Base-by-base conservation (phyloP, 2,113 vertebrate species). In the Corythoichthys haematopterus region DNA sequence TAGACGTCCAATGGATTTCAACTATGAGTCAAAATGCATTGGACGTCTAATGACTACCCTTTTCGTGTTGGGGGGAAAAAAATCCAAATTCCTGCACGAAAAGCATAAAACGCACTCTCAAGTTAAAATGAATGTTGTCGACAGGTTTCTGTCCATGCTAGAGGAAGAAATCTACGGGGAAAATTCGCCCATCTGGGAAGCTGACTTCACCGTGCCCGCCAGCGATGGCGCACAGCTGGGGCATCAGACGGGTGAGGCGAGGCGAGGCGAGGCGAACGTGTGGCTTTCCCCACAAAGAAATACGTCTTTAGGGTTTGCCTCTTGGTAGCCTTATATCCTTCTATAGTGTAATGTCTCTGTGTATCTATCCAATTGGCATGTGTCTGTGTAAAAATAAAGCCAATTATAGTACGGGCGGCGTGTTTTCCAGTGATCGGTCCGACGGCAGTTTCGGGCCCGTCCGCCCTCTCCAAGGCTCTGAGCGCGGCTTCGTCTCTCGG, bases 91-190 rank as follows among this genome's bases (percentile, higher is more conserved):
- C 40, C 40, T 40, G 40, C 40, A 5, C 40, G 40, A 7, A 8
- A 43, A 8, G 40, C 6, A 20, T 8, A 11, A 10, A 16, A 40
- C 40, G 58, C 7, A 53, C 36, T 6, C 33, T 56, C 56, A 8
- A 13, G 36, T 57, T 12, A 16, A 9, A n/a, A 3, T 40, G 4
- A 8, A 55, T 40, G 7, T 46, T 63, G 51, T 71, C 12, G 59
- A n/a, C 80, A 99, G 97, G 85, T 99, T 99, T 82, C 90, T 99
- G 70, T 99, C 97, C n/a, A 99, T 99, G 97, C 88, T 99, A 63
- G 97, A 99, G 82, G 97, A 99, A 84, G 97, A 99, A 85, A 98
- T 99, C 83, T 99, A 99, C 0, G 97, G 97, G 0, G 95, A 96
- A 66, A 99, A 94, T 84, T 99, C 97, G 6, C 97, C 97, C 0